Evolutionary conservation across 2,888 invertebrate genomes (phyloP), one percentile per base, ranked within the genome.

Genomic region (Achlya flavicornis): DNA sequence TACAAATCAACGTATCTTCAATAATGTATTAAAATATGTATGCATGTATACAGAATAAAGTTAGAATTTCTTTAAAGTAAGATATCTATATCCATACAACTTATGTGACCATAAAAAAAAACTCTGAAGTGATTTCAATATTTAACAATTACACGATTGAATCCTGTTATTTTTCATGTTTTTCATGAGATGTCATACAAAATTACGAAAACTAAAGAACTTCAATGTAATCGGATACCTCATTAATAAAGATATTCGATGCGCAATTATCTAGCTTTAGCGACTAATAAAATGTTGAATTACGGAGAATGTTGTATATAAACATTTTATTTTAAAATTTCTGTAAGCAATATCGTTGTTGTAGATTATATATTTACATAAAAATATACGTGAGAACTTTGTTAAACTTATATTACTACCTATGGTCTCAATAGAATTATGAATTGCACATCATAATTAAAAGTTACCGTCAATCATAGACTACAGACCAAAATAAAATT

Each of bases 221-320:
- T 46, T 46, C n/a, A 46, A 46, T 46, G n/a, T 6, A 5, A 46
- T 46, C 7, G n/a, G 46, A n/a, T 46, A 46, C 46, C 46, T 46
- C n/a, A 57, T 26, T 61, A 35, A 61, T 61, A 33, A 61, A 53
- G 53, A 19, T n/a, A 53, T 53, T 16, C 53, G 53, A 53, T 19
- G 53, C 53, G 53, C 53, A 53, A 53, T 53, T 53, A 53, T 53
- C 53, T 53, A 53, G 53, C 53, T 53, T 53, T 53, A 53, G 53
- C 10, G 8, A 19, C 19, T 53, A n/a, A 53, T n/a, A 5, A 10
- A 19, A 53, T n/a, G 5, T 53, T 16, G 7, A 53, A 48, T 48
- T 16, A 16, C n/a, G 16, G 7, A 53, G 19, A 53, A 53, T 53
- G 16, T 53, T 53, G 53, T 53, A 53, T 19, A 53, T 19, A 53